Percentiles rank a stretch among this genome's conserved stretches.
Conservation (phyloP, 2,888 invertebrate genomes). For the Synanthedon myopaeformis region DNA sequence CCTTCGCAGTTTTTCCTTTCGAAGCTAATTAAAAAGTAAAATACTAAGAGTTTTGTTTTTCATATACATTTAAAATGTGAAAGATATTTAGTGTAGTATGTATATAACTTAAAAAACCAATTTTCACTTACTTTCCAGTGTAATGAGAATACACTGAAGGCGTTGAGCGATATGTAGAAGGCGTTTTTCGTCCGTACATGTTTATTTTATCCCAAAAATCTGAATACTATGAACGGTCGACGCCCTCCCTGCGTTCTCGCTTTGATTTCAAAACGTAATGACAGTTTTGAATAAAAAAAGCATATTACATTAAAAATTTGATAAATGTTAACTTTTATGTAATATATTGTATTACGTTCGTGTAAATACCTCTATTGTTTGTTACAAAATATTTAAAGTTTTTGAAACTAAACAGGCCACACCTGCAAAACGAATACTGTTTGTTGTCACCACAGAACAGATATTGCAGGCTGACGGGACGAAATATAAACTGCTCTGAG, state of each 20-base stretch:
- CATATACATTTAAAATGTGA: too few relatives aligned
- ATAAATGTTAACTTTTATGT: neutral
- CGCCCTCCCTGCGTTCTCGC: neutral
- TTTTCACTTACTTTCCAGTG: slow-evolving; percentile 72
- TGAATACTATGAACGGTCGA: neutral
- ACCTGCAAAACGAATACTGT: neutral
- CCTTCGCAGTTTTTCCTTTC: too few relatives aligned
- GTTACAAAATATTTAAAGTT: neutral
- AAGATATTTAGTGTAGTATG: too few relatives aligned
- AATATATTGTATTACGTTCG: neutral
- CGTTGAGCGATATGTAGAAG: slow-evolving; percentile 83
- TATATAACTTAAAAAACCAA: too few relatives aligned
- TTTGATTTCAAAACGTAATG: neutral
- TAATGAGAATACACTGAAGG: slow-evolving; percentile 91
- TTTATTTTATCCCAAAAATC: slow-evolving; percentile 5
- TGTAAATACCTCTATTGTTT: neutral
- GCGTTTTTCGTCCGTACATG: slow-evolving; percentile 83
- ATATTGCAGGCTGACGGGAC: too few relatives aligned
- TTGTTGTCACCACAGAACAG: neutral
- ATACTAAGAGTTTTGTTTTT: too few relatives aligned
- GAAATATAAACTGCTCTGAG: too few relatives aligned
- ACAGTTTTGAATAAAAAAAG: neutral
- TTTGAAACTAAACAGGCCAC: neutral
- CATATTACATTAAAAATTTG: neutral
- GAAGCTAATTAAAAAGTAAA: too few relatives aligned